Base-by-base conservation (phyloP, 2,113 vertebrate genomes). In the Hyperopisus bebe region DNA sequence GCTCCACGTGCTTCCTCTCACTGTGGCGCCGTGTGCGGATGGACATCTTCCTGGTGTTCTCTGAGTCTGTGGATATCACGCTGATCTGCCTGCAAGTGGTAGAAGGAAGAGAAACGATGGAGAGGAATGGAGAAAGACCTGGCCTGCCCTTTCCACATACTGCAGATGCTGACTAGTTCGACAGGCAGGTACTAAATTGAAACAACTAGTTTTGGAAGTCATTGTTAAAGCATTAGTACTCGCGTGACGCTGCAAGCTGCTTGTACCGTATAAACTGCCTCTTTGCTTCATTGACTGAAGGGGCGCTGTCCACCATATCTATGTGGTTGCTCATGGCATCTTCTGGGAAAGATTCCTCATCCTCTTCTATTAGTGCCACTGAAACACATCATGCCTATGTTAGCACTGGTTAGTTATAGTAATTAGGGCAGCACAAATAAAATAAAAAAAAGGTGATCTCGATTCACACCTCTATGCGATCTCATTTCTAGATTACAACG, bases 241-340 rank as follows among this genome's bases (percentile, higher is more conserved):
- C 8, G 8, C 2, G 39, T 5, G 70, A 39, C 39, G 42, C 77
- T 82, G 77, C 21, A n/a, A 19, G 31, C 6, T 55, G 58, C 15
- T 39, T 90, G 91, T 93, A 99, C 98, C 98, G 97, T 50, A 98
- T 96, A 82, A 99, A 98, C 17, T 97, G 96, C 90, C 97, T 98
- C 92, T 95, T 97, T 3, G 96, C 96, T 91, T 98, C 97, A 0
- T 97, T 97, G 0, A 96, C 93, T 50, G 95, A 93, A 0, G 97
- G 97, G 88, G 99, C 97, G 0, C 91, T 97, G 74, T 98, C 97
- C 0, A 95, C 96, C 93, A 98, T 95, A 92, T 98, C 97, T 0
- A 95, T 96, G 94, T 98, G 97, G 93, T 95, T 97, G 93, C 98
- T 98, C 51, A 99, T 96, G 0, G 97, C 95, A 70, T 99, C 98